phyloP scores from a whole-genome alignment of 2,797 vertebrate genomes.

The Sus cebifrons region DNA sequence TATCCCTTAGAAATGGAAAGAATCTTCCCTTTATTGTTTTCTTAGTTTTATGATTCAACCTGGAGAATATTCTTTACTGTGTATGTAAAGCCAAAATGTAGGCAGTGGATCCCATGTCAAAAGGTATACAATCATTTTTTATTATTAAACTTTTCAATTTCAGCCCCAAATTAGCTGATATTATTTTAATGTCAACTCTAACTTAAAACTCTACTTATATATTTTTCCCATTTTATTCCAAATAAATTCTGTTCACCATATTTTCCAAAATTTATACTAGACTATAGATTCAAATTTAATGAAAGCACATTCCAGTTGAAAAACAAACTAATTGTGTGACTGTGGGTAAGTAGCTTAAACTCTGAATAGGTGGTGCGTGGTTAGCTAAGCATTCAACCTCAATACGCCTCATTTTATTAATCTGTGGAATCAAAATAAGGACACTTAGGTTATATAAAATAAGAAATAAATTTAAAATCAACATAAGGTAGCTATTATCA shows the following conservation, averaged over 20 bases:
- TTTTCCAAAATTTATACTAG: background rate
- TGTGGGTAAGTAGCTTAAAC: background rate
- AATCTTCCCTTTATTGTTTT: background rate
- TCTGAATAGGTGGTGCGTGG: background rate
- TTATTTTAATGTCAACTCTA: background rate
- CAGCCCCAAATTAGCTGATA: background rate
- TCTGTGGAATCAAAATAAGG: background rate
- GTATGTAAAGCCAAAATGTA: background rate
- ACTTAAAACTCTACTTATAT: background rate
- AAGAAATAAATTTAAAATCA: background rate
- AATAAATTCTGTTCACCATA: background rate
- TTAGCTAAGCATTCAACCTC: background rate
- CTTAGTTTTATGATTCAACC: background rate
- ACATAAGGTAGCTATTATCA: background rate
- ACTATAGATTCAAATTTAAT: background rate
- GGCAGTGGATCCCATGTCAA: background rate
- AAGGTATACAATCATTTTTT: background rate
- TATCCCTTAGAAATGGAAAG: background rate
- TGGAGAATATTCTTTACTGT: background rate
- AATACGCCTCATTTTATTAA: background rate
- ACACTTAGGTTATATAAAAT: background rate
- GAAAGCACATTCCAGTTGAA: background rate
- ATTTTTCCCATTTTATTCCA: background rate
- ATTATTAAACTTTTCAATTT: background rate
- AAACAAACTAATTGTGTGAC: background rate